Conservation (phyloP, 1,140 invertebrate genomes). For the Ganaspis sp. region DNA sequence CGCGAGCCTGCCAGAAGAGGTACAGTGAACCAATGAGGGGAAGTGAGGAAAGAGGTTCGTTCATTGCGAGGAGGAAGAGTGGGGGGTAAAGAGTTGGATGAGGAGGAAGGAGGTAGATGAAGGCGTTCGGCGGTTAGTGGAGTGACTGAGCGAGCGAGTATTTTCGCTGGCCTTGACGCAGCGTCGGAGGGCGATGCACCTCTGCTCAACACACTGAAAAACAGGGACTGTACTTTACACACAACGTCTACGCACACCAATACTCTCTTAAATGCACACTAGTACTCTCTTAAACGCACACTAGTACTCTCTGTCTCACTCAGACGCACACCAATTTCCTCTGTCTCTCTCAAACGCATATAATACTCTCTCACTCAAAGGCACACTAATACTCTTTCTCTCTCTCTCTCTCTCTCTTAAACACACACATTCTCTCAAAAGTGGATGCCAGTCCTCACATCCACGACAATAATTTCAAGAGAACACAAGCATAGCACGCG, state of each 20-base stretch:
- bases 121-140: slow-evolving; percentile 71
- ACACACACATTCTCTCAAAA: not conserved
- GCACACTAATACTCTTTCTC: slow-evolving; percentile 13
- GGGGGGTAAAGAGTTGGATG: slow-evolving; percentile 25
- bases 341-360: too few species aligned
- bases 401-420: too few species aligned
- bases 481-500: slow-evolving; percentile 35
- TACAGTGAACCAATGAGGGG: slow-evolving; percentile 25
- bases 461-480: slow-evolving; percentile 28
- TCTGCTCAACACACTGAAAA: slow-evolving; percentile 71
- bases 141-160: slow-evolving; percentile 67
- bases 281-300: too few species aligned
- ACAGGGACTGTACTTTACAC: slow-evolving; percentile 61
- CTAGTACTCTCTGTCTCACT: too few species aligned
- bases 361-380: slow-evolving; percentile 27
- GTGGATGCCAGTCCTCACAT: slow-evolving; percentile 11
- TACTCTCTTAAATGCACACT: too few species aligned
- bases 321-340: too few species aligned
- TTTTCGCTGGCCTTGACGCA: slow-evolving; percentile 77
- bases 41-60: slow-evolving; percentile 27
- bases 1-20: slow-evolving; percentile 31
- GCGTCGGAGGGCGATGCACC: slow-evolving; percentile 75
- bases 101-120: slow-evolving; percentile 48
- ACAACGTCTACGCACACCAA: slow-evolving; percentile 55
- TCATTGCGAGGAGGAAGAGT: slow-evolving; percentile 29